Conservation (phyloP, 2,888 invertebrate species). For the Spialia ferax region DNA sequence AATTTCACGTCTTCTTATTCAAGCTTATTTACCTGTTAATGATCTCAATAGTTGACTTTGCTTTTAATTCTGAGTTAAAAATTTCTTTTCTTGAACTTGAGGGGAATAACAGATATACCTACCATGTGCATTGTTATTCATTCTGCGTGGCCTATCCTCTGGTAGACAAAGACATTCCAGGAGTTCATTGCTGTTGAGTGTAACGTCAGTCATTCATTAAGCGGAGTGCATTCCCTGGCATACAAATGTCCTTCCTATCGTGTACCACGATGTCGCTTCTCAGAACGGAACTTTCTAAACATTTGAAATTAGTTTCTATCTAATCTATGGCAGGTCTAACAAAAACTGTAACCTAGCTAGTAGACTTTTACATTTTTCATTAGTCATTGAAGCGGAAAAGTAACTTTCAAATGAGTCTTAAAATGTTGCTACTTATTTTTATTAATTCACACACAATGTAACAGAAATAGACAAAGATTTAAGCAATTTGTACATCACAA, state of each 20-base stretch:
- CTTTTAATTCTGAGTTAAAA: not conserved
- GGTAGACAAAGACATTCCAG: slow-evolving; percentile 56
- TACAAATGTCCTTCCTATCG: slow-evolving; percentile 69
- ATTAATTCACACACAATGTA: not conserved
- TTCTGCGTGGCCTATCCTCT: slow-evolving; percentile 50
- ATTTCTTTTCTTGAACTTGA: not conserved
- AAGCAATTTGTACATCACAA: not conserved
- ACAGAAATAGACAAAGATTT: not conserved
- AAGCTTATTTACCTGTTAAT: too few relatives aligned
- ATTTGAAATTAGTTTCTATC: slow-evolving; percentile 50
- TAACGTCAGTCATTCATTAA: slow-evolving; percentile 73
- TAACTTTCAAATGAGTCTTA: slow-evolving; percentile 27
- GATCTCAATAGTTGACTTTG: not conserved
- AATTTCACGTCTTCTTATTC: not conserved
- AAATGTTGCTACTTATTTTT: slow-evolving; percentile 11
- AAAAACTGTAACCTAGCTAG: slow-evolving; percentile 29
- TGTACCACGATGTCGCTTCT: slow-evolving; percentile 46
- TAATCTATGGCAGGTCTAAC: slow-evolving; percentile 36
- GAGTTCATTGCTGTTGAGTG: slow-evolving; percentile 58
- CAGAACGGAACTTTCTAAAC: slow-evolving; percentile 60
- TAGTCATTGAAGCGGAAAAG: slow-evolving; percentile 31
- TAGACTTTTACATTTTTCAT: slow-evolving; percentile 38
- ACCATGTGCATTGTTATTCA: slow-evolving; percentile 45
- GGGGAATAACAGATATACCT: slow-evolving; percentile 8
- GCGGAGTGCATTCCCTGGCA: slow-evolving; percentile 68